Evolutionary conservation across 2,797 vertebrate species (phyloP), one percentile per base, ranked within the genome.

Genomic region (Lerista edwardsae): DNA sequence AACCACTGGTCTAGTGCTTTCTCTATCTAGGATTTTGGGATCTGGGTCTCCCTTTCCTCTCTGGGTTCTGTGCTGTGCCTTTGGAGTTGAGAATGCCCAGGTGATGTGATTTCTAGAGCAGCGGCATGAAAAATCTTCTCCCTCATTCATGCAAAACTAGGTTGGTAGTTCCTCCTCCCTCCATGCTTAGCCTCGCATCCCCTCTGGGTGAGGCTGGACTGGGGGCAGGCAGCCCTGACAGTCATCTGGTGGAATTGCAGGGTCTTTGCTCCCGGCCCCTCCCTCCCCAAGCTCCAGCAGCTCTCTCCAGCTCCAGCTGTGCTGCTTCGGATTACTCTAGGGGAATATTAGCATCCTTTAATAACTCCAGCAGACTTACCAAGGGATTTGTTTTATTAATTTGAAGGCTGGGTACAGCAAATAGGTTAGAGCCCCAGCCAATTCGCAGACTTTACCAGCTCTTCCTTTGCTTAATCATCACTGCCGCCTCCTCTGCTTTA

Each of bases 361-460:
- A 93, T 94, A 93, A 90, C 29, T 86, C 88, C 91, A 86, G 90
- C 89, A 91, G 92, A 92, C 86, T 91, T 94, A 93, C 91, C 55
- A 1, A 90, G 92, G 94, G 94, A 96, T 96, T 96, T 95, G 86
- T 93, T 96, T 94, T 95, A 93, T 94, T 95, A 95, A 96, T 95
- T 94, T 92, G 83, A 88, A 93, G 90, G 88, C 88, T 82, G 76
- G 89, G 67, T 91, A 87, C 80, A 93, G 91, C 86, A 88, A 94
- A 92, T 91, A 93, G 91, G 92, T 95, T 93, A 93, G 87, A 90
- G 89, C 80, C 90, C 81, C 78, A 90, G 25, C 82, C 7, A 9
- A 77, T 91, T 80, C 72, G 85, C 80, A 86, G 85, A 87, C 87
- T 91, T 90, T 84, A 68, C 2, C 14, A 79, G 75, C 74, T 84